Conservation (phyloP, 2,888 invertebrate genomes). For the Epinotia nisella region DNA sequence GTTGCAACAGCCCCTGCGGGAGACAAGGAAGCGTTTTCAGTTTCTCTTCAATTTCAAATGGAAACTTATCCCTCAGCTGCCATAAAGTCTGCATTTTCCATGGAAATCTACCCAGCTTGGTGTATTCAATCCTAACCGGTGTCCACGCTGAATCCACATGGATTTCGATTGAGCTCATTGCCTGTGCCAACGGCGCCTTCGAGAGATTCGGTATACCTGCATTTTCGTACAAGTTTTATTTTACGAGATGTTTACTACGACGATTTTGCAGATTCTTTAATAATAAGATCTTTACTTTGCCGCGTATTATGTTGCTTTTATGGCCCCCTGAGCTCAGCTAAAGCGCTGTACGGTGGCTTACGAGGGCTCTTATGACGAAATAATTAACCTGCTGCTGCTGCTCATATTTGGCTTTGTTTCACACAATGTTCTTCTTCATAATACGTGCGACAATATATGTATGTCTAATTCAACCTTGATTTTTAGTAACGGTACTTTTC, state of each 20-base stretch:
- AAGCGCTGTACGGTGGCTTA: slow-evolving; percentile 81
- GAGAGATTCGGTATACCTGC: slow-evolving; percentile 62
- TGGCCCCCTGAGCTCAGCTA: slow-evolving; percentile 75
- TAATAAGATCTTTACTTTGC: slow-evolving; percentile 83
- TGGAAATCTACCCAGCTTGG: slow-evolving; percentile 79
- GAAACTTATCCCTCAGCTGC: slow-evolving; percentile 82
- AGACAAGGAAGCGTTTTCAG: slow-evolving; percentile 79
- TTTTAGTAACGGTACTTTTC: not conserved
- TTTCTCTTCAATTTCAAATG: slow-evolving; percentile 83
- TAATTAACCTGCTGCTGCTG: slow-evolving; percentile 79
- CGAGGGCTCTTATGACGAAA: slow-evolving; percentile 81
- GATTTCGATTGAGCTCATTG: slow-evolving; percentile 74
- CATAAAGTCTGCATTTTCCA: slow-evolving; percentile 84
- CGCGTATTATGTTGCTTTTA: slow-evolving; percentile 83
- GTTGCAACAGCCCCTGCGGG: slow-evolving; percentile 68
- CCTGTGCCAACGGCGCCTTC: slow-evolving; percentile 62
- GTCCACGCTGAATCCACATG: slow-evolving; percentile 79
- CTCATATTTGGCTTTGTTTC: slow-evolving; percentile 73
- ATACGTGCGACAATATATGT: not conserved
- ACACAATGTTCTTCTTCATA: slow-evolving; percentile 3
- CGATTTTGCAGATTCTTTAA: slow-evolving; percentile 83
- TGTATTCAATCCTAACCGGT: slow-evolving; percentile 77
- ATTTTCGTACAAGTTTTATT: slow-evolving; percentile 76
- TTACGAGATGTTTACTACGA: slow-evolving; percentile 81
- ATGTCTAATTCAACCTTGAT: not conserved